Percentiles rank a stretch among this genome's conserved stretches.
Conservation (phyloP, 2,113 vertebrate genomes). For the Nesogale talazaci region DNA sequence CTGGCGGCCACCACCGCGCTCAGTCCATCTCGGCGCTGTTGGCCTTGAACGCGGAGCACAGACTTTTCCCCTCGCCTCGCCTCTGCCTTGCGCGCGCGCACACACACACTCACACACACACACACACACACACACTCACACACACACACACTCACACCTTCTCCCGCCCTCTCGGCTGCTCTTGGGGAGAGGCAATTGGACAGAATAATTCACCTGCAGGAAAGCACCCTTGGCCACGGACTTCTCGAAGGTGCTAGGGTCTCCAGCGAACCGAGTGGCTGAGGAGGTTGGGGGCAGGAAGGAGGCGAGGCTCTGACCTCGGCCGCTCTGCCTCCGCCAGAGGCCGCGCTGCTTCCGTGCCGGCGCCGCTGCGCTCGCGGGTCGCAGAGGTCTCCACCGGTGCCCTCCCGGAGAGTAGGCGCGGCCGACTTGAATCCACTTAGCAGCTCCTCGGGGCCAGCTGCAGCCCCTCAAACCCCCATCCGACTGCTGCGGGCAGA, state of each 20-base stretch:
- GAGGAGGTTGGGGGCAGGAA: background rate
- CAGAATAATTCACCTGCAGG: conserved; percentile 64
- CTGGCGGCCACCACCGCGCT: conserved; percentile 74
- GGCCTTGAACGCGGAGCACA: conserved; percentile 69
- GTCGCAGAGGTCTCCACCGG: background rate
- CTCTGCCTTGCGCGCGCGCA: background rate
- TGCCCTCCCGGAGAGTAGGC: conserved; percentile 28
- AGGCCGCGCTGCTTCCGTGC: background rate
- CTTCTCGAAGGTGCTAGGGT: background rate
- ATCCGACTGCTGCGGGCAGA: background rate
- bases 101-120: conserved; percentile 26
- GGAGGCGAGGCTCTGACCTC: background rate
- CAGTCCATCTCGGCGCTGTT: conserved; percentile 78
- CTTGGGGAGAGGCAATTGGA: conserved; percentile 60
- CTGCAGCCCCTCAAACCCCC: conserved; percentile 6
- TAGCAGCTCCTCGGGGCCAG: conserved; percentile 20
- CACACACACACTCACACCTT: background rate
- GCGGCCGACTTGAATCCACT: conserved; percentile 21
- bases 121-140: no score
- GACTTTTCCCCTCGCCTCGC: conserved; percentile 70
- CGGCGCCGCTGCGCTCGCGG: background rate
- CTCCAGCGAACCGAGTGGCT: background rate
- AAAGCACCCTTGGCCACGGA: conserved; percentile 21
- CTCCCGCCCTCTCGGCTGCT: conserved; percentile 40
- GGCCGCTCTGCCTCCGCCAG: background rate